These are phyloP conservation scores for Suillia variegata DNA, from an alignment of 2,888 invertebrate genomes.

Conservation along the genomic window DNA sequence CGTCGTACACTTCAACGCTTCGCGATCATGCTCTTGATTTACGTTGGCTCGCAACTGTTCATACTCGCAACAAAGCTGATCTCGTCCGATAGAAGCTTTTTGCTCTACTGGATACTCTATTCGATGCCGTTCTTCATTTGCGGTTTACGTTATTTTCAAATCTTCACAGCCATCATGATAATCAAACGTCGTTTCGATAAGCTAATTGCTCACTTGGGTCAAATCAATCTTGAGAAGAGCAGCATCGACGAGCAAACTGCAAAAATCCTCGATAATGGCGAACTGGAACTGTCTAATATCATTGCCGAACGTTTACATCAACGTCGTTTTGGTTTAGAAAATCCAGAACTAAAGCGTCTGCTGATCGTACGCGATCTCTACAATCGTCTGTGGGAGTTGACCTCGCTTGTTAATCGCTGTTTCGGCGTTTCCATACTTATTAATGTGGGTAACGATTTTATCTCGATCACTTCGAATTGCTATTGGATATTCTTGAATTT, in stretches of 20 bases:
- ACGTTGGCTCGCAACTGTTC: slow-evolving; percentile 37
- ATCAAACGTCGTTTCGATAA: slow-evolving; percentile 47
- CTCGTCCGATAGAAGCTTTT: slow-evolving; percentile 23
- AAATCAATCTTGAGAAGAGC: slow-evolving; percentile 32
- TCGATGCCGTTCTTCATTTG: slow-evolving; percentile 46
- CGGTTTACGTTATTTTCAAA: slow-evolving; percentile 54
- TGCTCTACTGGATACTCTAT: slow-evolving; percentile 47
- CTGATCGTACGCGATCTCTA: slow-evolving; percentile 49
- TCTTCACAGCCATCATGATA: slow-evolving; percentile 41
- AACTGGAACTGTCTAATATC: not conserved
- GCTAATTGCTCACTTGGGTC: slow-evolving; percentile 38
- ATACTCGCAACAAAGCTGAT: slow-evolving; percentile 39
- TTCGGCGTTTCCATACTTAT: slow-evolving; percentile 55
- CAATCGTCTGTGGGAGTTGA: slow-evolving; percentile 51
- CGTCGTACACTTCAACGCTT: slow-evolving; percentile 25
- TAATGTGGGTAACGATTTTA: slow-evolving; percentile 56
- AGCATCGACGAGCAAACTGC: slow-evolving; percentile 3
- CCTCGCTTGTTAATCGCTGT: slow-evolving; percentile 44
- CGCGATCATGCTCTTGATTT: slow-evolving; percentile 37
- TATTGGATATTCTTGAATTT: slow-evolving; percentile 58
- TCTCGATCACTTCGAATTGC: slow-evolving; percentile 55
- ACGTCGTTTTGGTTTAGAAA: slow-evolving; percentile 22
- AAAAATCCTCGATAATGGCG: not conserved
- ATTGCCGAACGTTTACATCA: slow-evolving; percentile 4
- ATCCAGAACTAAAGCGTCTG: slow-evolving; percentile 38